Conservation (phyloP, 2,113 vertebrate species). For the Grallaria varia region DNA sequence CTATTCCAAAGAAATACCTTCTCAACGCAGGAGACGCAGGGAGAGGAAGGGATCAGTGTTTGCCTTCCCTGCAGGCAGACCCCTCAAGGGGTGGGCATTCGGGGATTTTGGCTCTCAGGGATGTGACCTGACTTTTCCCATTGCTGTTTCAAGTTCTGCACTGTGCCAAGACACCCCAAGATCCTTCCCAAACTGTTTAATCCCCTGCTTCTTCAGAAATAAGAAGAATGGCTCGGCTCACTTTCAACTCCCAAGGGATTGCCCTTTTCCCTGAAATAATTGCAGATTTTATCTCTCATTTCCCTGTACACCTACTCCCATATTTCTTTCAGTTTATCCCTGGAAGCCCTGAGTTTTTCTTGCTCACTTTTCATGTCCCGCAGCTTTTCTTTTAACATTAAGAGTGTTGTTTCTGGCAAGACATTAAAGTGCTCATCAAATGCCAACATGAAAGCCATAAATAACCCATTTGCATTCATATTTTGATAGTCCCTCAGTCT, state of each 20-base stretch:
- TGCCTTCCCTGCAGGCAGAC: neutral
- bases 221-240: neutral
- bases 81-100: rapidly evolving
- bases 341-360: slow-evolving; percentile 10
- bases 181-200: neutral
- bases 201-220: neutral
- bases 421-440: slow-evolving; percentile 38
- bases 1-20: neutral
- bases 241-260: neutral
- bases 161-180: neutral
- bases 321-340: slow-evolving; percentile 8
- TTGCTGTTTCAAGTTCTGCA: neutral
- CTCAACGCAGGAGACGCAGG: neutral
- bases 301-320: slow-evolving; percentile 30
- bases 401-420: slow-evolving; percentile 52
- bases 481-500: slow-evolving; percentile 4
- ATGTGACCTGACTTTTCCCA: neutral
- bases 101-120: neutral
- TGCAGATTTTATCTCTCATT: slow-evolving; percentile 47
- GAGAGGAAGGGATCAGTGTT: neutral
- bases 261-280: slow-evolving; percentile 49
- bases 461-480: neutral
- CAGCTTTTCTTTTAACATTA: slow-evolving; percentile 51
- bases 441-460: slow-evolving; percentile 37
- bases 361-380: neutral